Evolutionary conservation across 1,140 invertebrate species (phyloP), one percentile per base, ranked within the genome.

Genomic region (Drosophila varians): DNA sequence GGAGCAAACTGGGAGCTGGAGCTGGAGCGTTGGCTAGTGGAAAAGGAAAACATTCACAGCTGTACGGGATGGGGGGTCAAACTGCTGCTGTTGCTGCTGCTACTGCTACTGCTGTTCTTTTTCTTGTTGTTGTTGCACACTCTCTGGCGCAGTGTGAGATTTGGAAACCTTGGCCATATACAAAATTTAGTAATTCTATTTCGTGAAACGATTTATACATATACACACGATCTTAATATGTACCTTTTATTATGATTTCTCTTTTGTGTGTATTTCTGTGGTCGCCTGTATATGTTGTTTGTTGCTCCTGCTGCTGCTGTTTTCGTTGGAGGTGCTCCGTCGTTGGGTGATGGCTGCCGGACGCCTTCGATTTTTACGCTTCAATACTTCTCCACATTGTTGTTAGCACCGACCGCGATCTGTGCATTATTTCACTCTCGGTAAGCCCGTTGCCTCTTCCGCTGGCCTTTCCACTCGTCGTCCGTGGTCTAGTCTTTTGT

Each of bases 311-410:
- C 16, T 60, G 49, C 40, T 55, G 58, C 54, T 77, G 62, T 45
- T 56, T 42, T 52, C 47, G 74, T 57, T 45, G 42, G 53, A n/a
- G 54, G 19, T 58, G 34, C 42, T 65, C 21, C 43, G 49, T 73
- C 43, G 51, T 73, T 48, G 51, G 65, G 23, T 58, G 46, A 43
- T 43, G 61, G 56, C 71, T 74, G 62, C 52, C 64, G 26, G 57
- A 61, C 65, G 75, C 71, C 80, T 84, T 72, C 55, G 75, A 72
- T 75, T 84, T 68, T 79, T 73, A 84, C 80, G 71, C 79, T 86
- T 72, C 76, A 75, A 72, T 84, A 79, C 75, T 75, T 79, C 71
- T 72, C 61, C 76, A 58, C 75, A 84, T 84, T 74, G 52, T 65
- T 71, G 49, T 66, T 49, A 68, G 60, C 79, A 79, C 65, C 56